Evolutionary conservation across 2,113 vertebrate species (phyloP).

Genomic region (Eulemur rufifrons): DNA sequence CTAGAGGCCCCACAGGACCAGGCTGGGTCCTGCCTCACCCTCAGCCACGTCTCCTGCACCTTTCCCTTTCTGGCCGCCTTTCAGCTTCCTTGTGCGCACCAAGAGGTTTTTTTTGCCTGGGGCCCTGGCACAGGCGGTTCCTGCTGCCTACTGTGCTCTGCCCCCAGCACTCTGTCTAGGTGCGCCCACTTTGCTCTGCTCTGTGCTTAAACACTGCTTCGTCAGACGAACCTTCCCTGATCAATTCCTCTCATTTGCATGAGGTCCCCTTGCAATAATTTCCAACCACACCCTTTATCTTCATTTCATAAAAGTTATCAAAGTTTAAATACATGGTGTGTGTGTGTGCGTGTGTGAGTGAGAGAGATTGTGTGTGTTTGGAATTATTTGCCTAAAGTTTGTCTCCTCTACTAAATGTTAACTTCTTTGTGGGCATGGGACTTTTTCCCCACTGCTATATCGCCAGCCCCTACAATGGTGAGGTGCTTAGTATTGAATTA

Average conservation of each 20-base stretch:
- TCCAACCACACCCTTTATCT: not conserved
- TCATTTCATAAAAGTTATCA: not conserved
- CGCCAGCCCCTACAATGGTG: not conserved
- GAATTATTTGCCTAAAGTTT: not conserved
- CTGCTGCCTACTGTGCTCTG: not conserved
- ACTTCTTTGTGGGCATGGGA: not conserved
- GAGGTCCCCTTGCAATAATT: not conserved
- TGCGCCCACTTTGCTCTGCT: not conserved
- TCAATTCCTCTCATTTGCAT: too few relatives aligned
- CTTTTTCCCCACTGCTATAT: not conserved
- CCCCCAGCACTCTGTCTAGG: too few relatives aligned
- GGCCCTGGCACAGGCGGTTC: not conserved
- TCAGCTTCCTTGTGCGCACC: not conserved
- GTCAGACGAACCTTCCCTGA: not conserved
- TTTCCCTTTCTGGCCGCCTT: not conserved
- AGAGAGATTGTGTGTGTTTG: not conserved
- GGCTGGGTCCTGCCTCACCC: too few relatives aligned
- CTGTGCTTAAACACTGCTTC: too few relatives aligned
- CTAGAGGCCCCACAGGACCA: not conserved
- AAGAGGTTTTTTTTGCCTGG: not conserved
- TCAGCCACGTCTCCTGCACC: rapidly evolving
- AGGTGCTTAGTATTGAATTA: not conserved
- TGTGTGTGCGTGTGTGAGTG: not conserved
- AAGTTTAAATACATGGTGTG: not conserved
- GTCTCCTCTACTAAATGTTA: not conserved